These are phyloP conservation scores for Toxotes chatareus DNA, from an alignment of 2,113 vertebrate species.

Conservation along the genomic window DNA sequence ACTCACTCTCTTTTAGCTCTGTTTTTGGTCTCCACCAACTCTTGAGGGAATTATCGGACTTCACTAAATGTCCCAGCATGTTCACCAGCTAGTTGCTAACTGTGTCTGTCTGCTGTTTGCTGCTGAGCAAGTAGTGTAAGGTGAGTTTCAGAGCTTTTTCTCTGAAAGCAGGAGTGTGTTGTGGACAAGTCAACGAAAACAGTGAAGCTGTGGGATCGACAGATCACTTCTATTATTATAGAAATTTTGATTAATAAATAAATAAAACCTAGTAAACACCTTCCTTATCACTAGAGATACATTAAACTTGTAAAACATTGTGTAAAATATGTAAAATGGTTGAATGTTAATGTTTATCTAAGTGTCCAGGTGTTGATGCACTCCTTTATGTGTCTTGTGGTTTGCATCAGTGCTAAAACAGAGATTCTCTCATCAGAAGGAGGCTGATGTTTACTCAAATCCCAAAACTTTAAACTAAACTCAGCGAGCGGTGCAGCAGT, in stretches of 20 bases:
- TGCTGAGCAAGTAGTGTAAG: too few species aligned
- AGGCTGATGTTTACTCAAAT: constrained; percentile 24
- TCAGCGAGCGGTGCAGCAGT: constrained; percentile 15
- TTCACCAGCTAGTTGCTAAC: too few species aligned
- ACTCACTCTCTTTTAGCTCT: neutral
- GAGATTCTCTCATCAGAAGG: constrained; percentile 18
- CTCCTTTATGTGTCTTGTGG: neutral
- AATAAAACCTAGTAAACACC: neutral
- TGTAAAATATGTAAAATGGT: neutral
- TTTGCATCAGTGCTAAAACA: constrained; percentile 10
- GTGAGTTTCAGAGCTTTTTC: too few species aligned
- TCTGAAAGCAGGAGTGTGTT: too few species aligned
- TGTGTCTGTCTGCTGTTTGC: too few species aligned
- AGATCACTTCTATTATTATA: too few species aligned
- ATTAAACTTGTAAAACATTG: neutral
- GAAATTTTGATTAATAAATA: neutral
- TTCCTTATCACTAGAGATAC: neutral
- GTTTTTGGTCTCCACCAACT: too few species aligned
- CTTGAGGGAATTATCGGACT: neutral
- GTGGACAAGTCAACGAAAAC: too few species aligned
- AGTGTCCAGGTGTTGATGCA: neutral
- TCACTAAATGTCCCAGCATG: too few species aligned
- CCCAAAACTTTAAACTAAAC: constrained; percentile 28
- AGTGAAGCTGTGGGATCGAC: too few species aligned
- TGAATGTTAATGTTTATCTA: constrained; percentile 14